phyloP scores from a whole-genome alignment of 1,140 invertebrate species.

The Drosophila simulans region DNA sequence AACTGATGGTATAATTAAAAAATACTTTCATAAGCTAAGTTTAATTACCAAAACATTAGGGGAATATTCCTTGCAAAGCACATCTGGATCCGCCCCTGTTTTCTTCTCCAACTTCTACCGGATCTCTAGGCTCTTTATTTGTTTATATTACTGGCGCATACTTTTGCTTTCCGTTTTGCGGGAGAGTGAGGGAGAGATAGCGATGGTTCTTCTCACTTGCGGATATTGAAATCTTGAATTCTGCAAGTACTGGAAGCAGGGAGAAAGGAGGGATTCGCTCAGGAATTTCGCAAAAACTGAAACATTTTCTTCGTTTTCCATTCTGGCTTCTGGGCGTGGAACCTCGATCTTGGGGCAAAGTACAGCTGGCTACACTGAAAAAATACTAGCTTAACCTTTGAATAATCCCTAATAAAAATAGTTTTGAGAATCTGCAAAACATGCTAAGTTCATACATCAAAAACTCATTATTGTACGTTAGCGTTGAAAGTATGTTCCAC shows the following conservation, averaged over 20 bases:
- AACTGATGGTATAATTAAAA: background rate
- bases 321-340: constrained; percentile 26
- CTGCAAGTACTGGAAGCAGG: constrained; percentile 37
- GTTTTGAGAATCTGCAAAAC: too few species aligned
- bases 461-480: too few species aligned
- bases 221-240: constrained; percentile 41
- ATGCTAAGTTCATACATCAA: too few species aligned
- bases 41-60: background rate
- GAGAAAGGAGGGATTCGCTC: constrained; percentile 9
- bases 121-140: constrained; percentile 76
- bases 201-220: background rate
- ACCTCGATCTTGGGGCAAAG: constrained; percentile 58
- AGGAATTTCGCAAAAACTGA: constrained; percentile 64
- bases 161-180: constrained; percentile 73
- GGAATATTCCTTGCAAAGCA: background rate
- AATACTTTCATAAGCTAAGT: background rate
- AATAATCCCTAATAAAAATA: too few species aligned
- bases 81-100: background rate
- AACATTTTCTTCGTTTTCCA: constrained; percentile 25
- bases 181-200: background rate
- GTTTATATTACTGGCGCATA: constrained; percentile 78
- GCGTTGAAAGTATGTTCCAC: too few species aligned
- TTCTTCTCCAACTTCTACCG: constrained; percentile 40
- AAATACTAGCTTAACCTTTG: background rate
- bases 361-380: constrained; percentile 42